Percentiles rank a stretch among this genome's conserved stretches.
phyloP scores from a whole-genome alignment of 2,113 vertebrate genomes.

The Aegypius monachus region DNA sequence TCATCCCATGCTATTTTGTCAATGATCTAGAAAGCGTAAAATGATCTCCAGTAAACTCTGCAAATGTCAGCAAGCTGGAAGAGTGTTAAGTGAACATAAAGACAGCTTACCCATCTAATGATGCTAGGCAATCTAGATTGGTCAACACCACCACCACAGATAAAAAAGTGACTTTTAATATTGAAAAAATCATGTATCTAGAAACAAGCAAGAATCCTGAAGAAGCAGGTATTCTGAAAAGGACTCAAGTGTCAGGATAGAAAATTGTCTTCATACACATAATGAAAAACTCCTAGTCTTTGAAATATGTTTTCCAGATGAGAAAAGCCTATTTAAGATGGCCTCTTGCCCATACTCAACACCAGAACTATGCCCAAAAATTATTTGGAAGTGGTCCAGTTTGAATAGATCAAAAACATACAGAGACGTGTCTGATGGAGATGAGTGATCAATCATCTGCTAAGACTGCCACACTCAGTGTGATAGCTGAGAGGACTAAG shows the following conservation, averaged over 20 bases:
- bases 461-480: neutral
- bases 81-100: neutral
- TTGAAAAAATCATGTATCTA: neutral
- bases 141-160: neutral
- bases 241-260: neutral
- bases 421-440: neutral
- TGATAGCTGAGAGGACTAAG: neutral
- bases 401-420: neutral
- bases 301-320: neutral
- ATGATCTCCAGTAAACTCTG: neutral
- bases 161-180: neutral
- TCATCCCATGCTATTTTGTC: neutral
- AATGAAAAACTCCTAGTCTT: neutral
- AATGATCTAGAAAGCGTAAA: neutral
- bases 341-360: neutral
- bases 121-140: neutral
- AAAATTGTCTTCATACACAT: neutral
- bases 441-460: neutral
- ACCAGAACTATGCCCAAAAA: neutral
- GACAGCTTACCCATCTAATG: neutral
- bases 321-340: neutral
- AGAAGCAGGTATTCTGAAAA: neutral
- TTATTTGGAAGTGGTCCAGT: neutral
- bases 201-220: neutral
- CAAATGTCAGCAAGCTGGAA: neutral